phyloP scores from a whole-genome alignment of 1,140 invertebrate species.

The Brachionus angularis region DNA sequence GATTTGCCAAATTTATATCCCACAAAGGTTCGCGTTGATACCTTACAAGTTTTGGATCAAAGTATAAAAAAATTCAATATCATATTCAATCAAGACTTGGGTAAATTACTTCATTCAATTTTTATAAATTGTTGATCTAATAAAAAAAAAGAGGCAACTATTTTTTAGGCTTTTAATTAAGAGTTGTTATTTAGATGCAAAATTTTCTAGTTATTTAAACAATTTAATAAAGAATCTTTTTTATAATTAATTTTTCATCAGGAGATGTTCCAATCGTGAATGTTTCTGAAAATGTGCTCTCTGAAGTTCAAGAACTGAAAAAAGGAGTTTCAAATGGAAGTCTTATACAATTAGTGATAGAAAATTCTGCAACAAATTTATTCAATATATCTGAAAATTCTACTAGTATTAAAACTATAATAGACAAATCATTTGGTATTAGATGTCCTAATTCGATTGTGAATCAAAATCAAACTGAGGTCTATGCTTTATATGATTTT shows the following conservation, averaged over 20 bases:
- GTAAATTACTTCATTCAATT: background rate
- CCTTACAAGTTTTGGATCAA: background rate
- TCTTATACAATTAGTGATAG: background rate
- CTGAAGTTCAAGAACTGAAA: background rate
- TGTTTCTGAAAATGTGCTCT: background rate
- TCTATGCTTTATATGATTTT: slow-evolving; percentile 18
- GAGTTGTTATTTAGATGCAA: too few relatives aligned
- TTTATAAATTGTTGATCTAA: background rate
- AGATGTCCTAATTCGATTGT: slow-evolving; percentile 2
- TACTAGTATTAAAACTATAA: background rate
- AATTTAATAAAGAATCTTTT: too few relatives aligned
- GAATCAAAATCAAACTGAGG: background rate
- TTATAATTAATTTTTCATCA: too few relatives aligned
- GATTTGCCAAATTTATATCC: slow-evolving; percentile 3
- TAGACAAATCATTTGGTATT: slow-evolving; percentile 28
- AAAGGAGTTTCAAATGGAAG: background rate
- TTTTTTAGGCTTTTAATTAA: too few relatives aligned
- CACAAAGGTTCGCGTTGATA: background rate
- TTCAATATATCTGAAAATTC: background rate
- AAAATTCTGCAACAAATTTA: background rate
- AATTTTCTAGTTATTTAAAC: too few relatives aligned
- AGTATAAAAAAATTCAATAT: slow-evolving; percentile 9
- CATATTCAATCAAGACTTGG: background rate
- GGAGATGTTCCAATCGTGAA: slow-evolving; percentile 18
- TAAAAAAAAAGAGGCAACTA: too few relatives aligned